These are phyloP conservation scores for Agonopterix heracliana DNA, from an alignment of 2,888 invertebrate species.

Conservation along the genomic window DNA sequence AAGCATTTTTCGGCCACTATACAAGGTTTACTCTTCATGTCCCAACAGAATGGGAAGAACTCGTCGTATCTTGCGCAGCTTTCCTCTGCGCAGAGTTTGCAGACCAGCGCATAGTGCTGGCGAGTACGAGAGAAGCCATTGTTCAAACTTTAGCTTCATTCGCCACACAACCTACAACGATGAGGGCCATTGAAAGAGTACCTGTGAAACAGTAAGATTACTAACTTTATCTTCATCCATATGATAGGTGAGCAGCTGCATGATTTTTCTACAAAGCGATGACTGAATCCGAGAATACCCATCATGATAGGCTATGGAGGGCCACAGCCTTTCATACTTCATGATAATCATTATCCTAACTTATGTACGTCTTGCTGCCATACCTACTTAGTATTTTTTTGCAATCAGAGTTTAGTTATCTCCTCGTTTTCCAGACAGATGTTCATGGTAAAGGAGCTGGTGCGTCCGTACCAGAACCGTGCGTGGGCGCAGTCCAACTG, in stretches of 20 bases:
- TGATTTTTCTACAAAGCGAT: too few species aligned
- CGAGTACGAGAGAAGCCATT: conserved; percentile 84
- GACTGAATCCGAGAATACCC: too few species aligned
- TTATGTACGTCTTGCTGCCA: too few species aligned
- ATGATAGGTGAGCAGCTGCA: too few species aligned
- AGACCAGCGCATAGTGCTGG: conserved; percentile 83
- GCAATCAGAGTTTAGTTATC: too few species aligned
- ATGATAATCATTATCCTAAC: too few species aligned
- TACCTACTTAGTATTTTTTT: too few species aligned
- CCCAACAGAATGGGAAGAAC: conserved; percentile 71
- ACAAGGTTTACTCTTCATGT: background rate
- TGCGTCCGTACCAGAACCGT: conserved; percentile 87
- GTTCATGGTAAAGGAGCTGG: conserved; percentile 80
- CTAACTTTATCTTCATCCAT: conserved; percentile 2
- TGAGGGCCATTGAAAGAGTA: conserved; percentile 82
- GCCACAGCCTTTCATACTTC: too few species aligned
- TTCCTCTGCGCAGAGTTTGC: conserved; percentile 86
- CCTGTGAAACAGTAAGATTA: conserved; percentile 73
- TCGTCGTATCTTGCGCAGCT: conserved; percentile 79
- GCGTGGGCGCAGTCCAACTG: conserved; percentile 92
- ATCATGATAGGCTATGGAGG: too few species aligned
- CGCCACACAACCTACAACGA: conserved; percentile 82
- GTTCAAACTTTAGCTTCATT: conserved; percentile 86
- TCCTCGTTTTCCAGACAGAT: conserved; percentile 61
- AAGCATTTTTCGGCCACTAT: too few species aligned